A percentile compares a stretch with the other conserved stretches of the same genome.
Conservation (phyloP, 2,888 invertebrate genomes). For the Philereme vetulata region DNA sequence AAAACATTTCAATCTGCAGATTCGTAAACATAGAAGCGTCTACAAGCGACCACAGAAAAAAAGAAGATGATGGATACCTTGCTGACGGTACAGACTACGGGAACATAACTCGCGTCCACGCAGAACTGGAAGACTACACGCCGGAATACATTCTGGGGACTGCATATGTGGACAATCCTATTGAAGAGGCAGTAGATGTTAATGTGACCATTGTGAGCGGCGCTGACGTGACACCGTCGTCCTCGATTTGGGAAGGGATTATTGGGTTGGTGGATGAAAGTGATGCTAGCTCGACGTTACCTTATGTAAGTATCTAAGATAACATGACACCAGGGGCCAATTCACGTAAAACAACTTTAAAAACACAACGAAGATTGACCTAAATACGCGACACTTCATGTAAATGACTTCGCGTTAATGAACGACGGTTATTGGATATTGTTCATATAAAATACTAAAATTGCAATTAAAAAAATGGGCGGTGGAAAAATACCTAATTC, state of each 20-base stretch:
- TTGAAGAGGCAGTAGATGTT: conserved; percentile 51
- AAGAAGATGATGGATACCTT: conserved; percentile 80
- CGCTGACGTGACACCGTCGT: conserved; percentile 60
- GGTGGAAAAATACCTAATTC: no score
- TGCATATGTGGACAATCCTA: conserved; percentile 56
- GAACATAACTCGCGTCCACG: conserved; percentile 66
- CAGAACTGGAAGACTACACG: conserved; percentile 48
- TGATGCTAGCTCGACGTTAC: conserved; percentile 61
- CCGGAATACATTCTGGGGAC: conserved; percentile 59
- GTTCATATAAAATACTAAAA: no score
- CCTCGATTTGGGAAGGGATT: conserved; percentile 75
- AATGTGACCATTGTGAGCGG: conserved; percentile 70
- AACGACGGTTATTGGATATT: no score
- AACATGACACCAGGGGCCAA: no score
- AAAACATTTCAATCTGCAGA: conserved; percentile 55
- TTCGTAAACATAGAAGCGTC: conserved; percentile 89
- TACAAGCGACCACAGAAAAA: conserved; percentile 84
- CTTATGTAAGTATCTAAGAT: conserved; percentile 59
- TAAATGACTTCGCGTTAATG: no score
- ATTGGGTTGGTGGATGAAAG: conserved; percentile 73
- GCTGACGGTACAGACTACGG: conserved; percentile 78
- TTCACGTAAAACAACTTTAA: no score
- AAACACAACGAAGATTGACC: no score
- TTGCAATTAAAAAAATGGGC: no score
- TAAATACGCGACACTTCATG: no score